Percentiles rank a stretch among this genome's conserved stretches.
Conservation (phyloP, 2,888 invertebrate genomes). For the Invenusta paracnida region DNA sequence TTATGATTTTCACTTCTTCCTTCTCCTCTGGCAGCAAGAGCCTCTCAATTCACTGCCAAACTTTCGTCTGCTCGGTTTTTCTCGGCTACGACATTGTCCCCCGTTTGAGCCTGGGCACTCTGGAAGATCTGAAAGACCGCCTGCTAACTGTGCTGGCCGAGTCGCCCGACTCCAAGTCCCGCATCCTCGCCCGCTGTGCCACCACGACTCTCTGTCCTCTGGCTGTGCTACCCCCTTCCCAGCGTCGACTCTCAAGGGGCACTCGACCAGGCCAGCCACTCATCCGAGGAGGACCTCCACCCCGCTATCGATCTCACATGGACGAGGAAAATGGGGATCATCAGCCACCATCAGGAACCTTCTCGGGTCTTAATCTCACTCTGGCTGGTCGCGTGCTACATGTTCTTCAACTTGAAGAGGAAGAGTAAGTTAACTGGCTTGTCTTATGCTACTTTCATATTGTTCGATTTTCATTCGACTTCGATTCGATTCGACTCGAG, state of each 20-base stretch:
- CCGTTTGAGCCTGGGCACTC: constrained; percentile 71
- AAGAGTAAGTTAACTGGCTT: no score
- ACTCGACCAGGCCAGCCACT: constrained; percentile 11
- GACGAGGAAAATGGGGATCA: not conserved
- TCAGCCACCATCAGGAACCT: no score
- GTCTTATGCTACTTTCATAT: no score
- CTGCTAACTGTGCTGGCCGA: not conserved
- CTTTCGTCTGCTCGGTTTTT: constrained; percentile 75
- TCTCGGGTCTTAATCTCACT: not conserved
- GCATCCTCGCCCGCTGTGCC: not conserved
- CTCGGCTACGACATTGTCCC: constrained; percentile 83
- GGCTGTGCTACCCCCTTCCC: not conserved
- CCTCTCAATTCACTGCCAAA: not conserved
- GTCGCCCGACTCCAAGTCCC: not conserved
- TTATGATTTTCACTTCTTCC: not conserved
- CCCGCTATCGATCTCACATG: not conserved
- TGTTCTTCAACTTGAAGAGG: not conserved
- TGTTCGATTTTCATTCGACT: no score
- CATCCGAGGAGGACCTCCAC: not conserved
- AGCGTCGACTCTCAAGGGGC: not conserved
- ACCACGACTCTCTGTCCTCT: not conserved
- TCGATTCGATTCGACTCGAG: no score
- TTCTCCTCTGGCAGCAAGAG: not conserved
- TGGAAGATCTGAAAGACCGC: constrained; percentile 55
- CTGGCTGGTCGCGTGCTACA: not conserved